phyloP scores from a whole-genome alignment of 2,113 vertebrate genomes.

The Perognathus longimembris region DNA sequence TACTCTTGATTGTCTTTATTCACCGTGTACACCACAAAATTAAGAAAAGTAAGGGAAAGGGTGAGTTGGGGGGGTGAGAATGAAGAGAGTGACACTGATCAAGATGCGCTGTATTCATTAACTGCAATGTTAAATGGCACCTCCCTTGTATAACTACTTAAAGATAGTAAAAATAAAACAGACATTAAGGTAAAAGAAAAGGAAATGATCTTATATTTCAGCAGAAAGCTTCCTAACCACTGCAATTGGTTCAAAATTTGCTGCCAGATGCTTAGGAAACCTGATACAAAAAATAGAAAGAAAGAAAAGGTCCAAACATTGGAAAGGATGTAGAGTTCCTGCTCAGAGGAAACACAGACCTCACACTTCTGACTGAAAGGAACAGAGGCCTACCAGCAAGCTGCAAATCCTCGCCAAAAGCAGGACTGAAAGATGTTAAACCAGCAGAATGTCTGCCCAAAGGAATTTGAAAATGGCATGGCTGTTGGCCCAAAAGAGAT shows the following conservation, averaged over 20 bases:
- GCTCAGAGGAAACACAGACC: neutral
- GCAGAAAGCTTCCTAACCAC: neutral
- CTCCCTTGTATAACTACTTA: too few relatives aligned
- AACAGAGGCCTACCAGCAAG: slow-evolving; percentile 26
- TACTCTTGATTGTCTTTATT: neutral
- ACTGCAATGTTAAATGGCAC: too few relatives aligned
- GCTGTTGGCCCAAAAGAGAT: slow-evolving; percentile 63
- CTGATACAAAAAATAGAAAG: neutral
- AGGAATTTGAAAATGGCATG: slow-evolving; percentile 69
- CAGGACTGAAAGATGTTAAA: slow-evolving; percentile 57
- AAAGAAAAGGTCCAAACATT: neutral
- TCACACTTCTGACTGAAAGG: slow-evolving; percentile 24
- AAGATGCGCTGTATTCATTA: too few relatives aligned
- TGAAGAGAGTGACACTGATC: too few relatives aligned
- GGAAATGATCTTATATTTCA: slow-evolving; percentile 39
- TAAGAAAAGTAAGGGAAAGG: too few relatives aligned
- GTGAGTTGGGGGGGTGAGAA: too few relatives aligned
- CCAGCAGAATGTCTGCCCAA: slow-evolving; percentile 58
- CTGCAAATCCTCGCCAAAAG: slow-evolving; percentile 25
- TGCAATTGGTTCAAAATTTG: slow-evolving; percentile 48
- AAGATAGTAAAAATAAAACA: too few relatives aligned
- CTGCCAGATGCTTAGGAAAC: slow-evolving; percentile 24
- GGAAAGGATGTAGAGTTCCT: slow-evolving; percentile 4
- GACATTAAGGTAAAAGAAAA: neutral
- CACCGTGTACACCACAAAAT: too few relatives aligned